Evolutionary conservation across 2,888 invertebrate genomes (phyloP).

Genomic region (Mechanitis messenoides): DNA sequence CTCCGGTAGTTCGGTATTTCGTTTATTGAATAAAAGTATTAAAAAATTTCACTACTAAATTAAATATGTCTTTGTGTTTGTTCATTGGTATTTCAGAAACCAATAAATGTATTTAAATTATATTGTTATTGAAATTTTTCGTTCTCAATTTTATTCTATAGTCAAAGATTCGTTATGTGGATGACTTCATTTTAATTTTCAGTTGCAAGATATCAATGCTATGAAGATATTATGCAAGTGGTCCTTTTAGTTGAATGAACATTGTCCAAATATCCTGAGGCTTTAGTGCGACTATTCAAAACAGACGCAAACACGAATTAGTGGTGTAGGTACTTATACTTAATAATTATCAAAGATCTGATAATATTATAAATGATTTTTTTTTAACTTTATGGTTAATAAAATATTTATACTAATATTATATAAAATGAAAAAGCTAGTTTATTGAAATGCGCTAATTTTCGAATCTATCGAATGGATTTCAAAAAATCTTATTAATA

Average conservation of each 20-base stretch:
- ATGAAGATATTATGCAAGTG: slow-evolving; percentile 40
- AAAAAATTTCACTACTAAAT: slow-evolving; percentile 9
- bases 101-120: neutral
- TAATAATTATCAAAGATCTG: neutral
- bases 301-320: slow-evolving; percentile 39
- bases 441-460: too few relatives aligned
- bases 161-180: neutral
- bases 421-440: too few relatives aligned
- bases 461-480: too few relatives aligned
- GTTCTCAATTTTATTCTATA: neutral
- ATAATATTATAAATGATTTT: neutral
- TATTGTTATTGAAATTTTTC: neutral
- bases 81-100: neutral
- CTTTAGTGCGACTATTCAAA: slow-evolving; percentile 50
- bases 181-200: slow-evolving; percentile 11
- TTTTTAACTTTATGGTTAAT: neutral
- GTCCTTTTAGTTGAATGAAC: slow-evolving; percentile 50
- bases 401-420: too few relatives aligned
- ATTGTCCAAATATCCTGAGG: slow-evolving; percentile 52
- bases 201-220: slow-evolving; percentile 16
- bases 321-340: slow-evolving; percentile 2
- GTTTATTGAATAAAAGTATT: neutral
- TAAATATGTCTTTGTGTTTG: slow-evolving; percentile 15
- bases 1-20: neutral
- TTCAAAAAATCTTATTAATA: too few relatives aligned